phyloP scores from a whole-genome alignment of 2,797 vertebrate genomes.

The Scyliorhinus canicula region DNA sequence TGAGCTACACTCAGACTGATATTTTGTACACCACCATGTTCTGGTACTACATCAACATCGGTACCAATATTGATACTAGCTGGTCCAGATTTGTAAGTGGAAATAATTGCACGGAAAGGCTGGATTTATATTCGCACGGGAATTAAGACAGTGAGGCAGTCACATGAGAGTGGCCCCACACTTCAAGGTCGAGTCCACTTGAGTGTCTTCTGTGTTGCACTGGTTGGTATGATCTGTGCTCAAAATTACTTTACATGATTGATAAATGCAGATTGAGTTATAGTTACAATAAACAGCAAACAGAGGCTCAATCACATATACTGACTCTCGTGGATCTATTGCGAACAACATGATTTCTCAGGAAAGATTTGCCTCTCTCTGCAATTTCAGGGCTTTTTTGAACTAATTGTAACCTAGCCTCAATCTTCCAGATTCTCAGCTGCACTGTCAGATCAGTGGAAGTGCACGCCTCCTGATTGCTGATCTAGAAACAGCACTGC shows the following conservation, averaged over 20 bases:
- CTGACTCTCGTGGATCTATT: background rate
- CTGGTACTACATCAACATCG: background rate
- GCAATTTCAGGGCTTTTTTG: too few relatives aligned
- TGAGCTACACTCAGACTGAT: background rate
- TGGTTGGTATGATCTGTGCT: background rate
- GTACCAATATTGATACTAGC: background rate
- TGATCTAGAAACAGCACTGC: too few relatives aligned
- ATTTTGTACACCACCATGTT: background rate
- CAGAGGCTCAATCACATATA: background rate
- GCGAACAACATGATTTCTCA: background rate
- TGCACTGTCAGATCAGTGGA: too few relatives aligned
- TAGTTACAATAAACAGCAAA: background rate
- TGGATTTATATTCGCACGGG: background rate
- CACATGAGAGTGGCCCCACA: background rate
- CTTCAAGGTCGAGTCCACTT: background rate
- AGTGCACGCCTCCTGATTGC: too few relatives aligned
- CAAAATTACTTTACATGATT: background rate
- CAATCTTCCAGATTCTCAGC: too few relatives aligned
- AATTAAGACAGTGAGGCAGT: background rate
- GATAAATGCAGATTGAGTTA: background rate
- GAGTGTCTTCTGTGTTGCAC: background rate
- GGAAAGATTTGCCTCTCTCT: background rate
- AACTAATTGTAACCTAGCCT: too few relatives aligned
- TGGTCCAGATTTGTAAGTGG: background rate
- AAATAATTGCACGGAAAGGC: background rate